A percentile compares a stretch with the other conserved stretches of the same genome.
Conservation (phyloP, 2,888 invertebrate species). For the Oscheius sp. region DNA sequence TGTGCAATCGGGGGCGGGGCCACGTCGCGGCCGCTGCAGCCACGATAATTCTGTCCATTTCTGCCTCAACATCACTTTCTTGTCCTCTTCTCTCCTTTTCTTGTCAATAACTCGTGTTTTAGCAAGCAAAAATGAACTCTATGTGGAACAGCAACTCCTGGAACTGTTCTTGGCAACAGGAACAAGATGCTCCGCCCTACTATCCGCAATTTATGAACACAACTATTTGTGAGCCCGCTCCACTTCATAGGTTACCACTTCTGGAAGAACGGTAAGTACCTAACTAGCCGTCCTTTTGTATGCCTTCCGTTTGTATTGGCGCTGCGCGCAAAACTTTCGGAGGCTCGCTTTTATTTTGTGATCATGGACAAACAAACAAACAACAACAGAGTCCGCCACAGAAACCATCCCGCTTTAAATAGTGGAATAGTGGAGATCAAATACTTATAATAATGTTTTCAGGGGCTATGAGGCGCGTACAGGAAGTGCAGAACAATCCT, state of each 20-base stretch:
- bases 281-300: neutral
- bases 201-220: neutral
- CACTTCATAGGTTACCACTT: constrained; percentile 10
- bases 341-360: too few relatives aligned
- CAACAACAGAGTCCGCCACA: too few relatives aligned
- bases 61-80: neutral
- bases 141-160: constrained; percentile 11
- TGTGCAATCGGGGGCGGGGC: constrained; percentile 21
- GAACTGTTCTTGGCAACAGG: neutral
- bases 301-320: neutral
- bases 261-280: constrained; percentile 13
- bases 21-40: neutral
- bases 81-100: neutral
- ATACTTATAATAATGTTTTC: neutral
- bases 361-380: too few relatives aligned
- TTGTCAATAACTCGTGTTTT: neutral
- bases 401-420: too few relatives aligned
- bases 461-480: constrained; percentile 33
- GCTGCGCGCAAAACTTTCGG: neutral
- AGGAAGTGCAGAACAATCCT: constrained; percentile 33
- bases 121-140: neutral
- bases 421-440: too few relatives aligned
- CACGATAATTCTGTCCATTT: neutral
- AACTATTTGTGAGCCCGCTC: neutral
- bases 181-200: neutral